phyloP scores from a whole-genome alignment of 2,888 invertebrate genomes.

The Thera obeliscata region DNA sequence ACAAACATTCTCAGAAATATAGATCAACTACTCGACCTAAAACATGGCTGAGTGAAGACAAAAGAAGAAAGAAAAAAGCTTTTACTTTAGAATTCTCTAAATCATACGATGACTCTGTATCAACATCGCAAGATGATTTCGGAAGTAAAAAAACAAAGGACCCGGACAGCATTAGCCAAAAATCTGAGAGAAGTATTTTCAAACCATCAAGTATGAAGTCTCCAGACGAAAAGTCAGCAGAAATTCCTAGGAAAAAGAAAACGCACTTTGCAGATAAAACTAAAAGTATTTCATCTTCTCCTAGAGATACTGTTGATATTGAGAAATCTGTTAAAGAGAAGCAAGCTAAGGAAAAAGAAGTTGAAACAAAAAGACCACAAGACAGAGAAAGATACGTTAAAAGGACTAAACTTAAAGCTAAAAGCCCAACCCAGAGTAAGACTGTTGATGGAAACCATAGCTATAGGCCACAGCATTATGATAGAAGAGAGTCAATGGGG shows the following conservation, averaged over 20 bases:
- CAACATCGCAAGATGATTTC: constrained; percentile 80
- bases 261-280: constrained; percentile 78
- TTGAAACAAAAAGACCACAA: constrained; percentile 66
- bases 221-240: constrained; percentile 72
- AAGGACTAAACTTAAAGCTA: constrained; percentile 77
- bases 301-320: constrained; percentile 68
- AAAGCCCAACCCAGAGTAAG: constrained; percentile 79
- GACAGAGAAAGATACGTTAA: constrained; percentile 80
- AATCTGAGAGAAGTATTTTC: constrained; percentile 62
- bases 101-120: constrained; percentile 83
- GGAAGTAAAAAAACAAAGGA: constrained; percentile 66
- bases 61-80: constrained; percentile 88
- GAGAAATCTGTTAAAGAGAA: constrained; percentile 76
- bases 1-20: constrained; percentile 81
- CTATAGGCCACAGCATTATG: constrained; percentile 71
- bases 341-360: constrained; percentile 67
- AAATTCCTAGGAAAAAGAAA: constrained; percentile 72
- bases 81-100: constrained; percentile 90
- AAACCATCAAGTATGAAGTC: constrained; percentile 66
- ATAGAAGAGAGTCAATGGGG: constrained; percentile 80
- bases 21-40: constrained; percentile 73
- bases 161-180: constrained; percentile 59
- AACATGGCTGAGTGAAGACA: constrained; percentile 88
- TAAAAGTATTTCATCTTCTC: constrained; percentile 74
- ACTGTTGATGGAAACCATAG: constrained; percentile 61